Percentiles rank a stretch among this genome's conserved stretches.
Conservation (phyloP, 2,888 invertebrate species). For the Orchestes rusci region DNA sequence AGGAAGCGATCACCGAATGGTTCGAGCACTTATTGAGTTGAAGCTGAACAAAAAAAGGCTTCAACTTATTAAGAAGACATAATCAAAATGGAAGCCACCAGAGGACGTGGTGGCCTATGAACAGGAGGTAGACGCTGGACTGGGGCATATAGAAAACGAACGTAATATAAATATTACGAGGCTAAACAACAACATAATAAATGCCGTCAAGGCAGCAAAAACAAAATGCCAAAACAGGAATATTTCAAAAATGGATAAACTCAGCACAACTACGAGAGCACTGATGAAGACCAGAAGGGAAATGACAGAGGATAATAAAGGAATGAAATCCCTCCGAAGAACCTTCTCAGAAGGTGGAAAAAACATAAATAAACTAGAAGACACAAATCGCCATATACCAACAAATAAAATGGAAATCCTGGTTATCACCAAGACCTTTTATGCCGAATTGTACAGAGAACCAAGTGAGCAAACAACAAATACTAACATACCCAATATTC, state of each 20-base stretch:
- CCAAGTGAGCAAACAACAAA: conserved; percentile 1
- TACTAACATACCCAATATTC: background rate
- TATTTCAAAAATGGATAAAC: background rate
- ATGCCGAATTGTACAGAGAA: conserved; percentile 1
- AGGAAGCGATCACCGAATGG: conserved; percentile 1
- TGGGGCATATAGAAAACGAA: conserved; percentile 3
- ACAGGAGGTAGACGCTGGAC: conserved; percentile 1
- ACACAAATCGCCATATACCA: background rate
- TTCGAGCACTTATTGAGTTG: background rate
- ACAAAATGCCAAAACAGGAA: background rate
- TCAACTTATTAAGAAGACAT: conserved; percentile 2
- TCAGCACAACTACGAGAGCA: background rate
- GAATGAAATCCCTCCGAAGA: conserved; percentile 1
- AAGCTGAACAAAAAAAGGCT: conserved; percentile 4
- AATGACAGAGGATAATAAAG: conserved; percentile 1
- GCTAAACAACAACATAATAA: conserved; percentile 4
- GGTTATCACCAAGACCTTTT: background rate
- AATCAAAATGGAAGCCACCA: conserved; percentile 1
- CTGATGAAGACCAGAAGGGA: background rate
- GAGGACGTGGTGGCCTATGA: background rate
- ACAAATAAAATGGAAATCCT: conserved; percentile 2
- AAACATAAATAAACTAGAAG: conserved; percentile 4
- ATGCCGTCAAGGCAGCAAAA: conserved; percentile 4
- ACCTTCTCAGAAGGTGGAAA: conserved; percentile 5
- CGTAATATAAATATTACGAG: conserved; percentile 1